phyloP scores from a whole-genome alignment of 2,797 vertebrate species.

The Cuniculus paca region DNA sequence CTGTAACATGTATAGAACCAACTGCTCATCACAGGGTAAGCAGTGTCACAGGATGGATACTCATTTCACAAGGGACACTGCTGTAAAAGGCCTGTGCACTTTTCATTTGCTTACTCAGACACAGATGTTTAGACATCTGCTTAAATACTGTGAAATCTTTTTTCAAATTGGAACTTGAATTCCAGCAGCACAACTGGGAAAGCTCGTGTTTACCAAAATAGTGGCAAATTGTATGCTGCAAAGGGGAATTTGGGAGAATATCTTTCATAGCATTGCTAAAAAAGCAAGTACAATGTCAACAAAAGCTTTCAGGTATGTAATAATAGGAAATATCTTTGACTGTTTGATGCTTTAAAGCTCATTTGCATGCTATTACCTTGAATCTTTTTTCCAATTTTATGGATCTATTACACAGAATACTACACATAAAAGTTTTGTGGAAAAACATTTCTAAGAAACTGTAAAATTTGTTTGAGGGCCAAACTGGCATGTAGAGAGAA shows the following conservation, averaged over 20 bases:
- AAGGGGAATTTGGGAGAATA: not conserved
- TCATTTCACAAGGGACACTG: not conserved
- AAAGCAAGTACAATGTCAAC: not conserved
- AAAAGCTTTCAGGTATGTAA: slow-evolving; percentile 33
- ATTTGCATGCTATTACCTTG: not conserved
- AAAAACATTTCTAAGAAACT: slow-evolving; percentile 63
- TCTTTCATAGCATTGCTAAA: not conserved
- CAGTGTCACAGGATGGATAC: not conserved
- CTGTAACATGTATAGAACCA: not conserved
- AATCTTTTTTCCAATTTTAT: slow-evolving; percentile 26
- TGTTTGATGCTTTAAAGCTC: slow-evolving; percentile 41
- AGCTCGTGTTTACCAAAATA: slow-evolving; percentile 47
- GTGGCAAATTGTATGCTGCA: slow-evolving; percentile 23
- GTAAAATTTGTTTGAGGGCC: not conserved
- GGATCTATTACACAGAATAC: not conserved
- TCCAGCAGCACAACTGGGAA: slow-evolving; percentile 45
- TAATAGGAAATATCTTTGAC: slow-evolving; percentile 34
- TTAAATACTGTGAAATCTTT: slow-evolving; percentile 60
- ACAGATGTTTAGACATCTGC: slow-evolving; percentile 70
- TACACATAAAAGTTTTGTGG: slow-evolving; percentile 13
- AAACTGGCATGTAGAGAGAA: not conserved
- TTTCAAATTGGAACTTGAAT: slow-evolving; percentile 17
- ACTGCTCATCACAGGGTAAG: not conserved
- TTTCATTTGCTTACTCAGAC: slow-evolving; percentile 66
- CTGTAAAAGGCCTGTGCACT: not conserved